Percentiles rank a stretch among this genome's conserved stretches.
These are phyloP conservation scores for Bombus consobrinus DNA, from an alignment of 1,140 invertebrate species.

Conservation along the genomic window DNA sequence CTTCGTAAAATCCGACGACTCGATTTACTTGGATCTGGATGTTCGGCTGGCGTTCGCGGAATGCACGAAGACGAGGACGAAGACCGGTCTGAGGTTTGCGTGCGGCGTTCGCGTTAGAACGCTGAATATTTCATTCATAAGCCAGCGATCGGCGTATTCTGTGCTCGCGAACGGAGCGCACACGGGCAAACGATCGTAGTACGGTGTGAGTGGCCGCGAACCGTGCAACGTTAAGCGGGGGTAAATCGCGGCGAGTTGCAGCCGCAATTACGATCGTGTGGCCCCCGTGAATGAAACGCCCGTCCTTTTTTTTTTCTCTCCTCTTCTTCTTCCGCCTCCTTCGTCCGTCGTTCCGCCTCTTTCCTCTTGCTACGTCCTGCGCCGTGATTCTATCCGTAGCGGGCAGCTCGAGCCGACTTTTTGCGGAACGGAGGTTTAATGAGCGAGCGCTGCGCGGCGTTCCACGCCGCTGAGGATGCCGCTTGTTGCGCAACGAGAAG, in stretches of 20 bases:
- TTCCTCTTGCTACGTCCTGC: not conserved
- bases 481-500: conserved; percentile 24
- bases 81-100: conserved; percentile 73
- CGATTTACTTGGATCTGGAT: conserved; percentile 48
- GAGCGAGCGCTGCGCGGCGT: conserved; percentile 35
- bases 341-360: not conserved
- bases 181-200: conserved; percentile 40
- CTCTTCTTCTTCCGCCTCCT: not conserved
- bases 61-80: conserved; percentile 39
- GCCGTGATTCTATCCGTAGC: not conserved
- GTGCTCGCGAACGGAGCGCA: conserved; percentile 48
- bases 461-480: conserved; percentile 40
- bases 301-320: conserved; percentile 42
- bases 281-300: conserved; percentile 72
- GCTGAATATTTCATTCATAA: conserved; percentile 81
- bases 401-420: conserved; percentile 41
- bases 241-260: conserved; percentile 55
- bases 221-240: conserved; percentile 22
- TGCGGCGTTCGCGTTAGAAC: conserved; percentile 74
- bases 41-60: conserved; percentile 10
- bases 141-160: conserved; percentile 71
- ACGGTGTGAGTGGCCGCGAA: conserved; percentile 31
- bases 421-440: conserved; percentile 53
- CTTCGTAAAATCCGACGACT: not conserved
- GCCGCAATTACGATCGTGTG: conserved; percentile 68